These are phyloP conservation scores for Drosophila hamatofila DNA, from an alignment of 2,888 invertebrate species.

Conservation along the genomic window DNA sequence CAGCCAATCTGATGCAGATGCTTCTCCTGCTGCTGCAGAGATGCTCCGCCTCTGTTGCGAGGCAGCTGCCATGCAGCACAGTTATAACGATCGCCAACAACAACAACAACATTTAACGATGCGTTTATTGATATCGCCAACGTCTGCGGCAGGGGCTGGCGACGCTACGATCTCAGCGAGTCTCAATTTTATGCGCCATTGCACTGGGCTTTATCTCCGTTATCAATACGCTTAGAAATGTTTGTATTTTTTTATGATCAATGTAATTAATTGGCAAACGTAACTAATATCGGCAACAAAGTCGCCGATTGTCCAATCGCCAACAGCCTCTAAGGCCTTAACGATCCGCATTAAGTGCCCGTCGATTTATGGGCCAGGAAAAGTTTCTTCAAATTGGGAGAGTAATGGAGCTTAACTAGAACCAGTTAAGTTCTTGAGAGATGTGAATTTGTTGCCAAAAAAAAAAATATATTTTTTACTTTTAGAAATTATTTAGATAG, in stretches of 20 bases:
- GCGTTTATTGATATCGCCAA: slow-evolving; percentile 71
- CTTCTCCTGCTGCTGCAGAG: slow-evolving; percentile 3
- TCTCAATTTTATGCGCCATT: slow-evolving; percentile 52
- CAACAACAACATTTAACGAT: slow-evolving; percentile 63
- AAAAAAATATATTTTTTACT: no score
- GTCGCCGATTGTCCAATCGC: slow-evolving; percentile 31
- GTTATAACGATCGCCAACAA: slow-evolving; percentile 66
- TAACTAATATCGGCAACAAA: slow-evolving; percentile 72
- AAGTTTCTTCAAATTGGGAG: slow-evolving; percentile 9
- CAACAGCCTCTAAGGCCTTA: slow-evolving; percentile 27
- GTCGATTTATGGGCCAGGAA: slow-evolving; percentile 30
- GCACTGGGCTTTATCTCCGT: slow-evolving; percentile 69
- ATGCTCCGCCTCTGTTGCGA: slow-evolving; percentile 1
- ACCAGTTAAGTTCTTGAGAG: no score
- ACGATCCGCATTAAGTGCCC: slow-evolving; percentile 34
- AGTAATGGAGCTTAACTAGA: background rate
- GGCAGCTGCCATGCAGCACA: slow-evolving; percentile 44
- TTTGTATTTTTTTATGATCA: slow-evolving; percentile 66
- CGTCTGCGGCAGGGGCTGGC: slow-evolving; percentile 10
- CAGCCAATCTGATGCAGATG: slow-evolving; percentile 30
- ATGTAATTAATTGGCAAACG: slow-evolving; percentile 62
- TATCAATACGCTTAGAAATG: slow-evolving; percentile 67
- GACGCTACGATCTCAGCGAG: slow-evolving; percentile 16
- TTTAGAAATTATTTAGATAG: no score
- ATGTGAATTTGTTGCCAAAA: no score